A percentile compares a stretch with the other conserved stretches of the same genome.
phyloP scores from a whole-genome alignment of 2,113 vertebrate genomes.

The Rhea pennata region DNA sequence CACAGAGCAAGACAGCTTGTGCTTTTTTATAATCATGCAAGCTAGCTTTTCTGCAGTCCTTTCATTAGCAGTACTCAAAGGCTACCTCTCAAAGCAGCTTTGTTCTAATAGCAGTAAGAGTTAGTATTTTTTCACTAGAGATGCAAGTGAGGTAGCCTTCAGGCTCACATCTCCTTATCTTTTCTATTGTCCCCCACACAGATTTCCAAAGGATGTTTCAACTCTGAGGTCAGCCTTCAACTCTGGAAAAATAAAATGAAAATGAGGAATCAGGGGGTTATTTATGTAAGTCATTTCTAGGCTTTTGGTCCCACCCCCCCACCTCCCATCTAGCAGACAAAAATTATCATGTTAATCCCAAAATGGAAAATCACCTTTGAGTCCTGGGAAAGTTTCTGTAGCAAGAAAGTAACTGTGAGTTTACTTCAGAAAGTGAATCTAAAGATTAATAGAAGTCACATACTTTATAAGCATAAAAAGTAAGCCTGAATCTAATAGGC shows the following conservation, averaged over 20 bases:
- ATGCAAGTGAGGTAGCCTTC: neutral
- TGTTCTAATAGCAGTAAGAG: neutral
- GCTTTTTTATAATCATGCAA: neutral
- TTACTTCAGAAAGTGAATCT: neutral
- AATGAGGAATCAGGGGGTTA: neutral
- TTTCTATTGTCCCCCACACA: neutral
- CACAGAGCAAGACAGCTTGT: neutral
- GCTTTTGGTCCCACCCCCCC: neutral
- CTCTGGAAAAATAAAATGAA: neutral
- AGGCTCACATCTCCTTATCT: neutral
- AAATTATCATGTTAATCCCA: neutral
- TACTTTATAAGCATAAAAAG: neutral
- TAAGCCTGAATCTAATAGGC: neutral
- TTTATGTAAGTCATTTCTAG: neutral
- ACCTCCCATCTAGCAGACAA: neutral
- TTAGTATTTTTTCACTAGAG: neutral
- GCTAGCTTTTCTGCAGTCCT: neutral
- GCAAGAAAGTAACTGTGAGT: neutral
- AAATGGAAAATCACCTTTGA: neutral
- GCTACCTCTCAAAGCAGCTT: neutral
- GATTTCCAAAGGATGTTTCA: neutral
- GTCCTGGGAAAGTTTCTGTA: neutral
- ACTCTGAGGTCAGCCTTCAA: neutral
- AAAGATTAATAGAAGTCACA: neutral
- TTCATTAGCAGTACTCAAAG: neutral